Percentiles rank a stretch among this genome's conserved stretches.
These are phyloP conservation scores for Tortrix viridana DNA, from an alignment of 2,888 invertebrate species.

Conservation along the genomic window DNA sequence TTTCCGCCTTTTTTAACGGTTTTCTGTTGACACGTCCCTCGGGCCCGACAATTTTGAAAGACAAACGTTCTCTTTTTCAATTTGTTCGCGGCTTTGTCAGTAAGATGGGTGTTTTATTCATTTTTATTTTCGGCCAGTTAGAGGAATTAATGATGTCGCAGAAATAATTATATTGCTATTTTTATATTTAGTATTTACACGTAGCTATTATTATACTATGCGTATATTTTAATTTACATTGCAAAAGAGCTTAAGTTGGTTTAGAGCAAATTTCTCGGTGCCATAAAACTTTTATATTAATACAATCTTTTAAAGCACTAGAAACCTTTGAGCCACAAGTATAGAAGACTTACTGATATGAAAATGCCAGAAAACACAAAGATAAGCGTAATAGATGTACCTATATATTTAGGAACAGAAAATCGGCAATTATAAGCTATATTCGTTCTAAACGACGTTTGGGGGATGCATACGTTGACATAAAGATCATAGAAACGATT, in stretches of 20 bases:
- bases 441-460: conserved; percentile 61
- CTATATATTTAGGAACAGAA: conserved; percentile 2
- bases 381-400: neutral
- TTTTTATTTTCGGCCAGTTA: conserved; percentile 31
- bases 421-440: conserved; percentile 63
- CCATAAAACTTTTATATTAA: no score
- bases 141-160: neutral
- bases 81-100: conserved; percentile 22
- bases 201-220: no score
- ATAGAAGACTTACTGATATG: no score
- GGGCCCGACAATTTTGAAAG: conserved; percentile 63
- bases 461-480: conserved; percentile 46
- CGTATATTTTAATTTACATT: no score
- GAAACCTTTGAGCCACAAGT: no score
- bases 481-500: conserved; percentile 41
- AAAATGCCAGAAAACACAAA: neutral
- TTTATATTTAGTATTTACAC: no score
- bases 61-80: conserved; percentile 50
- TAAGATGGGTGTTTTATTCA: conserved; percentile 21
- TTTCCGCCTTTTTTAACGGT: conserved; percentile 54
- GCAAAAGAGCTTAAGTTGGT: no score
- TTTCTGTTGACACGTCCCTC: conserved; percentile 62
- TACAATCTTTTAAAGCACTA: no score
- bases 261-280: no score
- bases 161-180: no score